These are phyloP conservation scores for Sarcophaga rosellei DNA, from an alignment of 2,888 invertebrate genomes.

Conservation along the genomic window DNA sequence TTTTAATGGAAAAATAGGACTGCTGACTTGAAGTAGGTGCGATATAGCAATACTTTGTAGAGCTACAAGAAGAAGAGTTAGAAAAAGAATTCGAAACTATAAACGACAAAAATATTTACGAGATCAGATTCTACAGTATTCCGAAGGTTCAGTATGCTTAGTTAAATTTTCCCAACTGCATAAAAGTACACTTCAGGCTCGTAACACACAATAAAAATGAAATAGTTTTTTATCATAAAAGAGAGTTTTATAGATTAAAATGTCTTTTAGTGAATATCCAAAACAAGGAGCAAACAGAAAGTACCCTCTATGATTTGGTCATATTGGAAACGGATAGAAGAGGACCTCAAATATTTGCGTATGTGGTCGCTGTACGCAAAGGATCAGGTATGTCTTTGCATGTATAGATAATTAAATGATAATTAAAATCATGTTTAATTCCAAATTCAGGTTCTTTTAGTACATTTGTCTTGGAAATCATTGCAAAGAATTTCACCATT, in stretches of 20 bases:
- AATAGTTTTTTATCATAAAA: neutral
- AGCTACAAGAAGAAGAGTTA: too few relatives aligned
- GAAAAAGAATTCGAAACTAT: too few relatives aligned
- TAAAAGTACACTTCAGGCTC: too few relatives aligned
- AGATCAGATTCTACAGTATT: too few relatives aligned
- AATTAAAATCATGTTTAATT: neutral
- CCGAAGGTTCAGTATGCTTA: too few relatives aligned
- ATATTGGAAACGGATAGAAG: constrained; percentile 68
- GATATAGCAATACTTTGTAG: too few relatives aligned
- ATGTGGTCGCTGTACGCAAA: constrained; percentile 60
- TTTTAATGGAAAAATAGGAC: too few relatives aligned
- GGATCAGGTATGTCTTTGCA: constrained; percentile 69
- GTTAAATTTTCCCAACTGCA: too few relatives aligned
- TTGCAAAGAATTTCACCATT: constrained; percentile 62
- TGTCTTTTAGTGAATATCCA: constrained; percentile 35
- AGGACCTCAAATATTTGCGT: constrained; percentile 71
- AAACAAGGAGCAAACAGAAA: constrained; percentile 33
- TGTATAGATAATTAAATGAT: neutral
- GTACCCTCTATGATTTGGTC: constrained; percentile 71
- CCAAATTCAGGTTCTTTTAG: constrained; percentile 61
- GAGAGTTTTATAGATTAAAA: neutral
- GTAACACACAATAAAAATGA: too few relatives aligned
- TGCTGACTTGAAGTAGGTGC: too few relatives aligned
- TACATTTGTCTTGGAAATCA: constrained; percentile 72
- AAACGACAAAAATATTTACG: too few relatives aligned